A percentile compares a stretch with the other conserved stretches of the same genome.
Conservation (phyloP, 2,888 invertebrate genomes). For the Cantharis lateralis region DNA sequence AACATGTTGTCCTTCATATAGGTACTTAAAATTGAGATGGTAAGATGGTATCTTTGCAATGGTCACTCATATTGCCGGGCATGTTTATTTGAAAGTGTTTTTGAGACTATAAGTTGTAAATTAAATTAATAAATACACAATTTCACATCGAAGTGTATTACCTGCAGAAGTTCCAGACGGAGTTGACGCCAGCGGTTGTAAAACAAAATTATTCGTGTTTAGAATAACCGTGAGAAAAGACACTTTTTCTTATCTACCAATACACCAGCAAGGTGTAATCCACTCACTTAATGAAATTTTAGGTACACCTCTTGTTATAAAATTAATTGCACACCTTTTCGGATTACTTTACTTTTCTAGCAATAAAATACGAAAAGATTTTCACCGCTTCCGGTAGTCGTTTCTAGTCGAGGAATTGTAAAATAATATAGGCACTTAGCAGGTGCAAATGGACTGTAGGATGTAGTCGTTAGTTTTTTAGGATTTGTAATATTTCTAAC, state of each 20-base stretch:
- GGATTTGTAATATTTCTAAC: not conserved
- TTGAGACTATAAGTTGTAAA: not conserved
- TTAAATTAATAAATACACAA: not conserved
- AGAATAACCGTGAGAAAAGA: slow-evolving; percentile 4
- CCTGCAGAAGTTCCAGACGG: slow-evolving; percentile 2
- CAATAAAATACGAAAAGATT: slow-evolving; percentile 22
- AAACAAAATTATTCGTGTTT: not conserved
- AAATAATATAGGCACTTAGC: slow-evolving; percentile 30
- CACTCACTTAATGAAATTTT: not conserved
- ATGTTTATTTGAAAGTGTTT: not conserved
- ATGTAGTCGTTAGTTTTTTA: not conserved
- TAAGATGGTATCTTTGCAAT: slow-evolving; percentile 27
- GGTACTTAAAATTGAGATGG: slow-evolving; percentile 16
- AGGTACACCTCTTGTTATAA: not conserved
- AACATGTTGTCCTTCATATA: slow-evolving; percentile 25
- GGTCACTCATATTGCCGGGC: slow-evolving; percentile 6
- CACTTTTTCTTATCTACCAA: not conserved
- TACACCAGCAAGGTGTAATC: not conserved
- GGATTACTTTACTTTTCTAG: not conserved
- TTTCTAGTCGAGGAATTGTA: slow-evolving; percentile 19
- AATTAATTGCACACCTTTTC: slow-evolving; percentile 5
- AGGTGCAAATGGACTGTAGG: slow-evolving; percentile 34
- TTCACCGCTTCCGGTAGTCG: slow-evolving; percentile 21
- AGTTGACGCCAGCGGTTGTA: slow-evolving; percentile 15
- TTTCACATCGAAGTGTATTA: not conserved